Base-by-base conservation (phyloP, 1,140 invertebrate genomes). In the Drosophila novamexicana region DNA sequence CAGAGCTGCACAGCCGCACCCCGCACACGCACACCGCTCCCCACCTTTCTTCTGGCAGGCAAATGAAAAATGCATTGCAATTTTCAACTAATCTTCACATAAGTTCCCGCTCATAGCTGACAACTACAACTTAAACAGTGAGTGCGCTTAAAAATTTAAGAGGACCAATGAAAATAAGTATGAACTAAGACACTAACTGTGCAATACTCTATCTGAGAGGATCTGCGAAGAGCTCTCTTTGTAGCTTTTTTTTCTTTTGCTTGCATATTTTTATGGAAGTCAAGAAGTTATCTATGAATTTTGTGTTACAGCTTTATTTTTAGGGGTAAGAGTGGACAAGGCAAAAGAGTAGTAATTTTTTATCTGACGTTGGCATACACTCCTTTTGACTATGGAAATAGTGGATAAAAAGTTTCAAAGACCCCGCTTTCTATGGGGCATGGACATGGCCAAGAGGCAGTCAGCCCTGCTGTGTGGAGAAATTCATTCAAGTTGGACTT, bases 401-500 rank as follows among this genome's bases (percentile, higher is more conserved):
- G 34, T 6, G 52, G 16, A 37, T 37, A 37, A 42, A 45, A 59
- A 59, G 56, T 59, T 59, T 59, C 6, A 37, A 22, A 44, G 39
- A 45, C n/a, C 22, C n/a, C 56, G 2, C 42, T 44, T 4, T 58
- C 57, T 36, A n/a, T 34, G 42, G 32, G 9, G 18, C 10, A 8
- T 8, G 22, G 56, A 42, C 39, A 14, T 58, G 42, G 29, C 22
- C 29, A 45, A 44, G 42, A 18, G 42, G 45, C 40, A 16, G 49
- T 34, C 49, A 12, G 34, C 32, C n/a, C n/a, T 54, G 29, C n/a
- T 22, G 22, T 59, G 63, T 29, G 50, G 69, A 67, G 66, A 88
- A 88, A 75, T 89, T 88, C 84, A 89, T 89, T 88, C 69, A 83
- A 88, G 76, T 89, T 88, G 79, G 84, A 83, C 79, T 77, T 73